Base-by-base conservation (phyloP, 2,113 vertebrate species). In the Delphinapterus leucas region DNA sequence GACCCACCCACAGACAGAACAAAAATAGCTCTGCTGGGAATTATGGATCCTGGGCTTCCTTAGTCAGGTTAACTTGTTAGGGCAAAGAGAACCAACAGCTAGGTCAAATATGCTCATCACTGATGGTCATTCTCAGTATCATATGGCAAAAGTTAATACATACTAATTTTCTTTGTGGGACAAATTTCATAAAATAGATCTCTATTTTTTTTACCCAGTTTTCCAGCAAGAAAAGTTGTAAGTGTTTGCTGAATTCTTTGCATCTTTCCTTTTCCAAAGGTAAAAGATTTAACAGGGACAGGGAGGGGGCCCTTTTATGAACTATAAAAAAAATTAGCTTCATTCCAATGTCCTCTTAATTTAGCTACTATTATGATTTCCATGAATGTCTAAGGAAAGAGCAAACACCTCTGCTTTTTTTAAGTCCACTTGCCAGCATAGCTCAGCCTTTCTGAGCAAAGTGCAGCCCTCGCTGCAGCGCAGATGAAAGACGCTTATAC, bases 1-100 rank as follows among this genome's bases (percentile, higher is more conserved):
- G 96, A 86, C 98, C 88, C 33, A 68, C 97, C 95, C 95, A 95
- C 96, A 86, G 94, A 63, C 9, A 88, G 91, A 97, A 61, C 74
- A 92, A 44, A 97, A 98, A 96, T 98, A 97, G 86, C 81, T 94
- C 77, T 88, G 36, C 20, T 17, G 44, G 79, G 77, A 94, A 60
- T 94, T 93, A 89, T 91, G 1, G 5, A 71, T 97, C 88, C 25
- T 71, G 77, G 80, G 63, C 86, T 96, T 93, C 88, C 73, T 77
- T 83, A 96, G 77, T 91, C 68, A 55, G 26, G 55, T 61, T 90
- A 21, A 93, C 65, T 82, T 89, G 23, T 12, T 61, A 49, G 88
- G 73, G 67, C 88, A 91, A 55, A 92, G 82, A 89, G 47, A 95
- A 41, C 6, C n/a, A 67, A 79, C 67, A 55, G 3, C 41, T 88